phyloP scores from a whole-genome alignment of 2,888 invertebrate genomes.

The Rosalia funebris region DNA sequence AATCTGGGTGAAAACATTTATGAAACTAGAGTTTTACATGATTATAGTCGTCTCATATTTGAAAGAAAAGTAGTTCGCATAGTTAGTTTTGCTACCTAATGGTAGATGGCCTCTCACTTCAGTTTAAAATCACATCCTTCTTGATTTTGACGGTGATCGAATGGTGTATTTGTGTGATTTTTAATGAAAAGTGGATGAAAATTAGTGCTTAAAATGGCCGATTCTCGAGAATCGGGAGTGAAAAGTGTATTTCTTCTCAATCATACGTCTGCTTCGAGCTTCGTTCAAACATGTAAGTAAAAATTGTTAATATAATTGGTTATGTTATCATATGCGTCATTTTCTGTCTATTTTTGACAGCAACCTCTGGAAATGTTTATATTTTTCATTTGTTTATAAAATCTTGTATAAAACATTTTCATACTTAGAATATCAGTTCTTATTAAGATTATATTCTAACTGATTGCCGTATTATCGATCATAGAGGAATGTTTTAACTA shows the following conservation, averaged over 20 bases:
- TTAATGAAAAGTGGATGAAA: constrained; percentile 41
- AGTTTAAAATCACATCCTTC: constrained; percentile 17
- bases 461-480: background rate
- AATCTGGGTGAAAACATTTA: too few species aligned
- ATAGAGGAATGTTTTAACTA: background rate
- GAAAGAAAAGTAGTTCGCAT: too few species aligned
- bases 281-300: constrained; percentile 57
- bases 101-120: constrained; percentile 31
- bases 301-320: constrained; percentile 32
- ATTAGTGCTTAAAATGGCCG: constrained; percentile 50
- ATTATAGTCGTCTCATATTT: too few species aligned
- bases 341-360: constrained; percentile 41
- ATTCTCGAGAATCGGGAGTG: constrained; percentile 53
- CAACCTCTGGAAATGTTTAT: constrained; percentile 33
- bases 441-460: background rate
- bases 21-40: too few species aligned
- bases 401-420: background rate
- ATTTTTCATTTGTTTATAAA: constrained; percentile 23
- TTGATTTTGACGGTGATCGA: constrained; percentile 34
- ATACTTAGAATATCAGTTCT: background rate
- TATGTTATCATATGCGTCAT: constrained; percentile 46
- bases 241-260: constrained; percentile 53
- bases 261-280: constrained; percentile 53
- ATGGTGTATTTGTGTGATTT: constrained; percentile 38
- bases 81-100: background rate